These are phyloP conservation scores for Drosophila lutescens DNA, from an alignment of 2,888 invertebrate genomes.

Conservation along the genomic window DNA sequence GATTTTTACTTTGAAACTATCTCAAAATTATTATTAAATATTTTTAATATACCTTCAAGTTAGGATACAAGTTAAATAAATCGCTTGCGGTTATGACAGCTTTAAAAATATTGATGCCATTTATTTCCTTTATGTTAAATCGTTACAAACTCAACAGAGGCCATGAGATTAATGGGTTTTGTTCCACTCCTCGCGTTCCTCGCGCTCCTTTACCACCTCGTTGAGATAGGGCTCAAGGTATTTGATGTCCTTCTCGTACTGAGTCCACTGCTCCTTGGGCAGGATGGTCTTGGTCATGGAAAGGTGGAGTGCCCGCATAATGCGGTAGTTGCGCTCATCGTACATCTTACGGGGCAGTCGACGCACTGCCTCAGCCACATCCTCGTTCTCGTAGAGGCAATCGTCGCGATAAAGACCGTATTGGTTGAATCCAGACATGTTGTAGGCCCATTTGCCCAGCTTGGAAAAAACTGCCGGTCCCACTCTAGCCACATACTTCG, in stretches of 20 bases:
- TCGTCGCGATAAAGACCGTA: slow-evolving; percentile 92
- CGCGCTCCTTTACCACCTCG: slow-evolving; percentile 91
- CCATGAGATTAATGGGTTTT: slow-evolving; percentile 86
- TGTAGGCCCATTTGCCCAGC: slow-evolving; percentile 90
- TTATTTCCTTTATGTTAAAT: neutral
- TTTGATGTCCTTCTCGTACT: slow-evolving; percentile 91
- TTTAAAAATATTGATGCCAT: too few relatives aligned
- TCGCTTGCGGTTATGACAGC: too few relatives aligned
- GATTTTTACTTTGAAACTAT: too few relatives aligned
- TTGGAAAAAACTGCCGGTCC: slow-evolving; percentile 82
- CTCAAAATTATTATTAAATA: too few relatives aligned
- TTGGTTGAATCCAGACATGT: slow-evolving; percentile 91
- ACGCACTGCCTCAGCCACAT: slow-evolving; percentile 92
- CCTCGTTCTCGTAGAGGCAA: slow-evolving; percentile 88
- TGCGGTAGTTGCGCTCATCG: slow-evolving; percentile 94
- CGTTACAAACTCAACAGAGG: neutral
- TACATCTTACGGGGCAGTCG: slow-evolving; percentile 90
- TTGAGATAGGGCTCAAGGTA: slow-evolving; percentile 92
- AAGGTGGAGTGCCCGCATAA: slow-evolving; percentile 92
- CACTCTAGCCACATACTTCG: slow-evolving; percentile 81
- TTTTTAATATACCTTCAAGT: too few relatives aligned
- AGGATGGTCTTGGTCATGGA: slow-evolving; percentile 90
- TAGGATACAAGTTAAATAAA: too few relatives aligned
- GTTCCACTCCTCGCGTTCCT: slow-evolving; percentile 92
- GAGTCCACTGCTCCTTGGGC: slow-evolving; percentile 97